phyloP scores from a whole-genome alignment of 2,113 vertebrate species.

The Hystrix brachyura region DNA sequence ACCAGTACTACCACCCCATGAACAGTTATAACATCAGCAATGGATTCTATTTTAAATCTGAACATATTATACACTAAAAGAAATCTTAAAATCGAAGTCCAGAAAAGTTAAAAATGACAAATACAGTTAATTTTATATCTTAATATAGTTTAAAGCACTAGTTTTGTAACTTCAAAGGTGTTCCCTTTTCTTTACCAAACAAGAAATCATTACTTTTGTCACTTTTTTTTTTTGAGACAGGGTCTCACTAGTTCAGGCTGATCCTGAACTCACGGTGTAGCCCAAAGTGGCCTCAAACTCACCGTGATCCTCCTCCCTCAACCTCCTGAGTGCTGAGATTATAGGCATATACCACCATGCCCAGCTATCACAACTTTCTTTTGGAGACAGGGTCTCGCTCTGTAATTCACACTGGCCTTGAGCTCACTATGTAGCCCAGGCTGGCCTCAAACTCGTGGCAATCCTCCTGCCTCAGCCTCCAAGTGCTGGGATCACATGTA shows the following conservation, averaged over 20 bases:
- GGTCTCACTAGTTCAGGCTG: not conserved
- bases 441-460: too few relatives aligned
- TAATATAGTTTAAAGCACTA: conserved; percentile 23
- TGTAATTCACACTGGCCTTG: too few relatives aligned
- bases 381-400: too few relatives aligned
- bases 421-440: too few relatives aligned
- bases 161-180: conserved; percentile 30
- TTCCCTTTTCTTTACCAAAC: conserved; percentile 29
- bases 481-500: too few relatives aligned
- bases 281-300: not conserved
- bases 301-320: not conserved
- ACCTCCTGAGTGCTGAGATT: not conserved
- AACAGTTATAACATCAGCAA: conserved; percentile 52
- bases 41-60: conserved; percentile 39
- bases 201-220: conserved; percentile 44
- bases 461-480: too few relatives aligned
- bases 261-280: not conserved
- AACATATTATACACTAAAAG: conserved; percentile 19
- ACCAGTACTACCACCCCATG: not conserved
- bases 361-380: not conserved
- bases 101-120: conserved; percentile 27
- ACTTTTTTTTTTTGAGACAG: not conserved
- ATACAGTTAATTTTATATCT: conserved; percentile 30
- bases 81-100: conserved; percentile 19
- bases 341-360: not conserved